A percentile compares a stretch with the other conserved stretches of the same genome.
phyloP scores from a whole-genome alignment of 2,113 vertebrate species.

The Cololabis saira region DNA sequence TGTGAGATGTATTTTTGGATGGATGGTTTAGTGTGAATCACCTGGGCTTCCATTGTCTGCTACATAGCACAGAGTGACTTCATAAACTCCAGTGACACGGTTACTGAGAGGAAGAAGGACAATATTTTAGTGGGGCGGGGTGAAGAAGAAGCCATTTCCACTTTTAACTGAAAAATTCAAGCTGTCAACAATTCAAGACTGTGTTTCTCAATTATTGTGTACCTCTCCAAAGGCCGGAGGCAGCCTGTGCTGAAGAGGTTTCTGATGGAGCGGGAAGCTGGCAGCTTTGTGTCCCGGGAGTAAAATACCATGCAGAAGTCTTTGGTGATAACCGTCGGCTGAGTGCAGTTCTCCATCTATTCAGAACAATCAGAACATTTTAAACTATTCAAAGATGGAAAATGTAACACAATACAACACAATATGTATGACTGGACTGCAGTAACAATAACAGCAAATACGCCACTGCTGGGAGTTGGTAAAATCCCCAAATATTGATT shows the following conservation, averaged over 20 bases:
- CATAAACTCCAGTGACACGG: constrained; percentile 94
- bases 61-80: constrained; percentile 92
- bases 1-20: neutral
- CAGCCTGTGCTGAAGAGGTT: constrained; percentile 96
- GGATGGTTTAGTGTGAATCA: constrained; percentile 46
- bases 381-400: no score
- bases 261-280: constrained; percentile 94
- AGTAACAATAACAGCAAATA: no score
- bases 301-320: constrained; percentile 99
- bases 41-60: constrained; percentile 96
- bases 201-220: neutral
- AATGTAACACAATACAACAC: no score
- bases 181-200: neutral
- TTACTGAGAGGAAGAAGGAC: constrained; percentile 79
- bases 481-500: neutral
- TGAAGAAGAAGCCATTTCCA: neutral
- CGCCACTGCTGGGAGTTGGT: neutral
- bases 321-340: constrained; percentile 95
- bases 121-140: neutral
- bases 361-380: neutral
- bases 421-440: no score
- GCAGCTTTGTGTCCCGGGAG: constrained; percentile 93
- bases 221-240: constrained; percentile 93
- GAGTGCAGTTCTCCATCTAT: constrained; percentile 97
- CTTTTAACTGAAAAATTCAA: neutral